Base-by-base conservation (phyloP, 2,797 vertebrate genomes). In the Pangasius sanitwongsei region DNA sequence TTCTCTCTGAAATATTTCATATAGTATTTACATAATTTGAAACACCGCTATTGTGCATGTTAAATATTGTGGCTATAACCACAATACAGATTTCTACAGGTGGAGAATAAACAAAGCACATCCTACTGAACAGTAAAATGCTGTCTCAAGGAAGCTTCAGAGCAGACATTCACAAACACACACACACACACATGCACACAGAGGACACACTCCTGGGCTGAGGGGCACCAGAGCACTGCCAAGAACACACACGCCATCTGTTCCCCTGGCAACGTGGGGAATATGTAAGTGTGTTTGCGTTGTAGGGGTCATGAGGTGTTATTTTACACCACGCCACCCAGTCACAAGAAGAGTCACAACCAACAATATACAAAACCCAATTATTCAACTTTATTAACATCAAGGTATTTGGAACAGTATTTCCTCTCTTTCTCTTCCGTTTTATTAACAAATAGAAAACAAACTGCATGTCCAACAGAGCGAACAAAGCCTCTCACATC, bases 311-410 rank as follows among this genome's bases (percentile, higher is more conserved):
- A 50, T 63, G 67, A 59, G 41, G 48, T 65, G 55, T 8, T 34
- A 63, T 3, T 28, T 61, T 65, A 59, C 72, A 9, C 31, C 23
- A 63, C 55, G 18, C 57, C 18, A 77, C 59, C 59, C 70, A 89
- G 63, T 83, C 50, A 83, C 74, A 69, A 85, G 57, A 91, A 50
- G 41, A 37, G 84, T 16, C 16, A 85, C 87, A 83, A 91, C 83
- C 87, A 82, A 85, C 44, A 88, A 91, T 97, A 91, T 97, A 97
- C 97, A 96, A 98, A 98, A 97, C 96, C 96, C 93, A 97, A 96
- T 98, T 97, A 97, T 97, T 97, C 96, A 98, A 97, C 97, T 98
- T 98, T 98, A 99, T 98, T 98, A 97, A 97, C 97, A 97, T 97
- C 96, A 97, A 98, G 95, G 96, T 93, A 92, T 93, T 93, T 91